Evolutionary conservation across 1,140 invertebrate genomes (phyloP).

Genomic region (Scaptodrosophila lebanonensis): DNA sequence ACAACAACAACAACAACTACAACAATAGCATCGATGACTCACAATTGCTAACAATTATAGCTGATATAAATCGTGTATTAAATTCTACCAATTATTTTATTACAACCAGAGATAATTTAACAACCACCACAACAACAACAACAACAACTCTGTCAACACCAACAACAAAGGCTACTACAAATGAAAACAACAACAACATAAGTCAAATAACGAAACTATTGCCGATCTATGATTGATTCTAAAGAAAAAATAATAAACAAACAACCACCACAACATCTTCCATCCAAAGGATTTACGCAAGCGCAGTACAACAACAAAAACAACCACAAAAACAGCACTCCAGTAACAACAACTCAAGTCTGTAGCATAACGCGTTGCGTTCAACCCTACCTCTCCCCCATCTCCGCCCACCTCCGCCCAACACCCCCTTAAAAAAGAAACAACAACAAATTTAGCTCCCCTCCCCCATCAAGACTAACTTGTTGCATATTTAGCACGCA

Average conservation of each 20-base stretch:
- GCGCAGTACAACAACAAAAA: conserved; percentile 21
- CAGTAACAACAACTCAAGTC: background rate
- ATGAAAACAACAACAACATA: conserved; percentile 48
- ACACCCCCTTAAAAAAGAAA: too few species aligned
- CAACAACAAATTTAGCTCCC: too few species aligned
- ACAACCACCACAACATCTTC: conserved; percentile 11
- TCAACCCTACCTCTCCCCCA: too few species aligned
- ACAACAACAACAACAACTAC: conserved; percentile 33
- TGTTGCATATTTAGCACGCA: too few species aligned
- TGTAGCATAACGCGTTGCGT: too few species aligned
- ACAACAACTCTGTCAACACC: conserved; percentile 37
- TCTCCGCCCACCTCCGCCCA: too few species aligned
- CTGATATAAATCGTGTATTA: conserved; percentile 76
- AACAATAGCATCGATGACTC: conserved; percentile 62
- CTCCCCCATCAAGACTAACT: too few species aligned
- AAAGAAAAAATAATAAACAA: conserved; percentile 5
- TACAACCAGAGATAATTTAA: conserved; percentile 75
- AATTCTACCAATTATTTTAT: conserved; percentile 77
- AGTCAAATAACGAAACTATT: conserved; percentile 63
- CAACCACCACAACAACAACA: conserved; percentile 46
- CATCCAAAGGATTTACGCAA: conserved; percentile 21
- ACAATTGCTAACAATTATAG: conserved; percentile 66
- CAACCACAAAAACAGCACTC: conserved; percentile 1
- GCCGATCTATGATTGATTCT: conserved; percentile 49
- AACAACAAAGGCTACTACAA: conserved; percentile 30